Evolutionary conservation across 2,113 vertebrate genomes (phyloP).

Genomic region (Sprattus sprattus): DNA sequence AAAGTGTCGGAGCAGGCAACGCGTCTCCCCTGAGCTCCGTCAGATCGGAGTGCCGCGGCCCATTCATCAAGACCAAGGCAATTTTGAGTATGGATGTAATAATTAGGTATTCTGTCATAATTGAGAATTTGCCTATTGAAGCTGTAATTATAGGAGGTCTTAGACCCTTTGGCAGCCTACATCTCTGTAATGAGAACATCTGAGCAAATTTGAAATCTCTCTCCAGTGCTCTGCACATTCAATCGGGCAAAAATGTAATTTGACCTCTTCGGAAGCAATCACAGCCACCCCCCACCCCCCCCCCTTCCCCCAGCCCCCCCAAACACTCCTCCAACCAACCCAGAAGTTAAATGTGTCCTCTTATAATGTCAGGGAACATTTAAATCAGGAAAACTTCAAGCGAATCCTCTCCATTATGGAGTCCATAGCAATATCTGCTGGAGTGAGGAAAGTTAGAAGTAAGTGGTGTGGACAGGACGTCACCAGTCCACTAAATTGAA

Average conservation of each 20-base stretch:
- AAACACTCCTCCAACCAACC: conserved; percentile 31
- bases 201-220: conserved; percentile 70
- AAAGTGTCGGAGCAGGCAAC: conserved; percentile 45
- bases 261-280: conserved; percentile 54
- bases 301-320: neutral
- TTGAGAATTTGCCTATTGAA: conserved; percentile 69
- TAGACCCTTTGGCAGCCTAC: conserved; percentile 63
- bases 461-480: conserved; percentile 57
- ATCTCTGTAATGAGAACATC: conserved; percentile 70
- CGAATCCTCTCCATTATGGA: conserved; percentile 60
- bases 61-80: conserved; percentile 54
- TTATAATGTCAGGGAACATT: conserved; percentile 61
- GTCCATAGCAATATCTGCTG: conserved; percentile 53
- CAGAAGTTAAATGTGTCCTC: conserved; percentile 54
- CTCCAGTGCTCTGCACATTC: conserved; percentile 58
- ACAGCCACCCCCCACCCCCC: neutral
- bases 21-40: conserved; percentile 57
- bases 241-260: conserved; percentile 64
- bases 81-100: conserved; percentile 58
- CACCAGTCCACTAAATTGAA: conserved; percentile 44
- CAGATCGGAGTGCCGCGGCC: conserved; percentile 53
- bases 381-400: conserved; percentile 65
- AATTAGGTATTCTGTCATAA: conserved; percentile 71
- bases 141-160: conserved; percentile 69
- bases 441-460: conserved; percentile 56